Conservation (phyloP, 2,888 invertebrate genomes). For the Slavum lentiscoides region DNA sequence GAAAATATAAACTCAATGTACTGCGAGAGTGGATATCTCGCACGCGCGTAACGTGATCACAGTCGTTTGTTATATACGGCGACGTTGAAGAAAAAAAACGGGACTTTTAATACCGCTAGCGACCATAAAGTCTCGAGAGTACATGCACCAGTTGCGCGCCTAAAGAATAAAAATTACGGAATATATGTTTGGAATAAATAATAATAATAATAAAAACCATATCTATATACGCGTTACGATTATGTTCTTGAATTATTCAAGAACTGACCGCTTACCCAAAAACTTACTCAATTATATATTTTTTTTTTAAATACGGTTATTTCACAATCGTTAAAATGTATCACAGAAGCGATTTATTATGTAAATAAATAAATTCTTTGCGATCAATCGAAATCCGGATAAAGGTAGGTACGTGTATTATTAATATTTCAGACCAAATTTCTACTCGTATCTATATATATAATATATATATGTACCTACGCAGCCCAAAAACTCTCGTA, state of each 20-base stretch:
- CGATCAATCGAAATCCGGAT: background rate
- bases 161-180: constrained; percentile 4
- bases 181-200: background rate
- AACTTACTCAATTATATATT: background rate
- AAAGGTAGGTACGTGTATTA: no score
- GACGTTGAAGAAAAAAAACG: background rate
- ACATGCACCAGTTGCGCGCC: background rate
- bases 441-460: background rate
- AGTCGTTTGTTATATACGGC: background rate
- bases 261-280: background rate
- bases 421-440: background rate
- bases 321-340: background rate
- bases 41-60: background rate
- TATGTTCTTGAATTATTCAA: background rate
- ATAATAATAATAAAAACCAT: background rate
- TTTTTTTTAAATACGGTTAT: background rate
- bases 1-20: constrained; percentile 7
- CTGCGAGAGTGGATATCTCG: background rate
- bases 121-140: background rate
- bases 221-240: background rate
- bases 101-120: background rate
- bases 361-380: background rate
- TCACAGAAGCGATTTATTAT: background rate
- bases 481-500: background rate
- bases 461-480: no score